Evolutionary conservation across 2,797 vertebrate genomes (phyloP), one percentile per base, ranked within the genome.

Genomic region (Enteromius viviparus): DNA sequence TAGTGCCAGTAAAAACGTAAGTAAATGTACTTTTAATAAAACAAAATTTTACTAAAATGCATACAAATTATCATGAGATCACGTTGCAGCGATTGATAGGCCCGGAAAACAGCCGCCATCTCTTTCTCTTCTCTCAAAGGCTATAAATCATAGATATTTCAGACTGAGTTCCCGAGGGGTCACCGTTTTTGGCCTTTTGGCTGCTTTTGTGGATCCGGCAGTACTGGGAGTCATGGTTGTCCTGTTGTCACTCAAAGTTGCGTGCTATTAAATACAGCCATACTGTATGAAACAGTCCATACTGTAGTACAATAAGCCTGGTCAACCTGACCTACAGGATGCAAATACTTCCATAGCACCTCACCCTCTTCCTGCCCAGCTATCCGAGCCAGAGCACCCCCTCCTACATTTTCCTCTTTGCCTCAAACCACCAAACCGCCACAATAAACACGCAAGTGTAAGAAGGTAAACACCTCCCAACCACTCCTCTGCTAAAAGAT

Each of bases 91-190:
- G 6, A 37, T 7, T 66, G 76, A 84, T 45, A 71, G 71, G 49
- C 58, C 71, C n/a, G 34, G 79, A 84, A 87, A 88, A 78, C 78
- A 49, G 72, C 60, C 82, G 49, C 51, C 68, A 23, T 37, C 34
- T 84, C 78, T 84, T 68, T 76, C 74, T 37, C 29, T 82, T 71
- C 23, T 76, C 42, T 74, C 62, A 76, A 45, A 55, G 66, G 49
- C 76, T 53, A 84, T 90, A 87, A 86, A 88, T 88, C 78, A 87
- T 5, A 8, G 14, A 47, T 42, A 37, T 65, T 77, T 76, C 26
- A 9, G 68, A 65, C 75, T 45, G 58, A 34, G 49, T 55, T 86
- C 78, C 72, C 78, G 64, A 65, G 11, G 42, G 82, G 84, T 84
- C 83, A 83, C 34, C 72, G 80, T 69, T 89, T 55, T 79, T 70